phyloP scores from a whole-genome alignment of 2,113 vertebrate genomes.

The Larimichthys polyactis region DNA sequence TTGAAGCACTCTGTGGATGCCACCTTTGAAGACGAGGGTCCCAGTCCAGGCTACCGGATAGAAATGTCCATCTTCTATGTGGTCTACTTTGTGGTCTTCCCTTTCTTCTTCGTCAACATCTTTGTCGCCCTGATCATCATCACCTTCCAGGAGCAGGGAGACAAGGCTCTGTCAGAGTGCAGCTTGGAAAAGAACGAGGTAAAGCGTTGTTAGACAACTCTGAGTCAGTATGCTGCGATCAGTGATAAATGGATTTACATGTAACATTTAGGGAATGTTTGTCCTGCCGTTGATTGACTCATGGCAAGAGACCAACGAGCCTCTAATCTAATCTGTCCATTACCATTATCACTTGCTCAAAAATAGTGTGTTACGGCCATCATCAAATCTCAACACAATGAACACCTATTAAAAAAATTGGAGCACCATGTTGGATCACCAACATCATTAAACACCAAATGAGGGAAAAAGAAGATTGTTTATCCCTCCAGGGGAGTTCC shows the following conservation, averaged over 20 bases:
- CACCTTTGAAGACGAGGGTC: constrained; percentile 95
- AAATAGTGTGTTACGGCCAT: too few relatives aligned
- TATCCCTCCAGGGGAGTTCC: too few relatives aligned
- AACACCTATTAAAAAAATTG: too few relatives aligned
- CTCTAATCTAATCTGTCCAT: too few relatives aligned
- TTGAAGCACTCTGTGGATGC: constrained; percentile 97
- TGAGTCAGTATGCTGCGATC: not conserved
- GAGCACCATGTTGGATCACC: too few relatives aligned
- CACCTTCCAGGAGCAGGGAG: constrained; percentile 98
- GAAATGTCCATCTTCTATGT: constrained; percentile 99
- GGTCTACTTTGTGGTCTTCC: constrained; percentile 98
- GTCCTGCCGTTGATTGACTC: too few relatives aligned
- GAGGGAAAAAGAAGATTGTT: too few relatives aligned
- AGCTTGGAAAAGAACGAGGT: constrained; percentile 99
- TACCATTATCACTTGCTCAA: too few relatives aligned
- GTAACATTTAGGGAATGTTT: not conserved
- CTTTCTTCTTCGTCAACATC: constrained; percentile 99
- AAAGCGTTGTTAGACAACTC: constrained; percentile 5
- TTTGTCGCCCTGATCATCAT: constrained; percentile 99
- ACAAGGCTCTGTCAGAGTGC: constrained; percentile 97
- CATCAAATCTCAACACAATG: too few relatives aligned
- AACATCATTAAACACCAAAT: too few relatives aligned
- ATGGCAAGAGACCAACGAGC: too few relatives aligned
- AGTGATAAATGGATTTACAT: not conserved
- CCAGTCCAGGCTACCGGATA: constrained; percentile 95